Evolutionary conservation across 2,888 invertebrate genomes (phyloP), one percentile per base, ranked within the genome.

Genomic region (Drosophila subsilvestris): DNA sequence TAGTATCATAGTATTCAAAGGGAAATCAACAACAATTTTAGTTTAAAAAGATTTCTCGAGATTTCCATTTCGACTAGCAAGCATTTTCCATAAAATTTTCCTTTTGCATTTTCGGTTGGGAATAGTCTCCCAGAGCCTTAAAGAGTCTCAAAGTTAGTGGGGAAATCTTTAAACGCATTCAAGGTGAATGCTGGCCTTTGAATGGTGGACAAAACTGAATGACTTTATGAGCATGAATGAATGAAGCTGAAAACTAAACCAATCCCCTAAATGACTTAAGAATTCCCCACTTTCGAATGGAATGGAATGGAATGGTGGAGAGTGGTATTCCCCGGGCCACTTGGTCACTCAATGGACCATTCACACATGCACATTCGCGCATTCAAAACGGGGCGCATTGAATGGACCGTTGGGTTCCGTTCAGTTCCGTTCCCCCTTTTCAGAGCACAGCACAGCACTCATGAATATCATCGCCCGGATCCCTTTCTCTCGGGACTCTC

Each of bases 271-370:
- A 65, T 65, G 54, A 48, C 65, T 54, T 42, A 48, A 47, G 48
- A 63, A 48, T 14, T 14, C 60, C 22, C 45, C 14, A 6, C 37
- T 12, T 14, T 14, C 32, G 32, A 2, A 17, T 47, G 37, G 25
- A 6, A 3, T n/a, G 12, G 32, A 2, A 17, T 47, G 37, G 25
- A 6, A 3, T n/a, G 12, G 18, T 0, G 12, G 42, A 25, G 43
- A 65, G 48, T 49, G 65, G 17, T n/a, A 25, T 27, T 37, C 2
- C 32, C 3, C 32, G 27, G 37, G n/a, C 37, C 63, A 44, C 51
- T 42, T 47, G 45, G 42, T 53, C 65, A 65, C 53, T 63, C 62
- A 62, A 62, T 61, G 45, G 51, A 54, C 51, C 63, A 65, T 65
- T 65, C 63, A 62, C 42, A 65, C 44, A 22, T 51, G 42, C 63